phyloP scores from a whole-genome alignment of 2,888 invertebrate species.

The Caenorhabditis plicata region DNA sequence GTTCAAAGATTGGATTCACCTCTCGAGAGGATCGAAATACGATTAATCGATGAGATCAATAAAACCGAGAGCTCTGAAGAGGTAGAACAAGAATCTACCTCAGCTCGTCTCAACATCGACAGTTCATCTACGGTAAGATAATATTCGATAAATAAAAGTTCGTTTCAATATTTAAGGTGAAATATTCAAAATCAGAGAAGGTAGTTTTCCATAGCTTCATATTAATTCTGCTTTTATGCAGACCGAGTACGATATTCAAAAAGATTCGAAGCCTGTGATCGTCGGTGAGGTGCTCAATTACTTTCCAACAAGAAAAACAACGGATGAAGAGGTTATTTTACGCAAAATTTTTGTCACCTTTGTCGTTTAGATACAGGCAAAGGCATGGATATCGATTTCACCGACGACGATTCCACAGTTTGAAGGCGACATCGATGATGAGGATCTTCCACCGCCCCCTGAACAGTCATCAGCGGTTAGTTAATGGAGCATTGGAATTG shows the following conservation, averaged over 20 bases:
- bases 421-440: constrained; percentile 35
- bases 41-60: constrained; percentile 51
- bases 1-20: constrained; percentile 47
- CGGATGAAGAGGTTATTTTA: constrained; percentile 6
- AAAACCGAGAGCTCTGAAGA: constrained; percentile 4
- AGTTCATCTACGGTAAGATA: no score
- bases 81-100: neutral
- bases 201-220: no score
- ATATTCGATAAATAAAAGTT: no score
- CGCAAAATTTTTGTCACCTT: neutral
- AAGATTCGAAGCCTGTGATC: neutral
- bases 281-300: neutral
- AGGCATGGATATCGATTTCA: constrained; percentile 29
- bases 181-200: no score
- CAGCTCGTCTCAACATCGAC: no score
- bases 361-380: constrained; percentile 20
- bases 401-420: constrained; percentile 22
- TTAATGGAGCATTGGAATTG: no score
- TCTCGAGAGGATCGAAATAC: constrained; percentile 50
- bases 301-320: neutral
- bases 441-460: constrained; percentile 32
- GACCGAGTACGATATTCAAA: no score
- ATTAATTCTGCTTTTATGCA: no score
- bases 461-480: no score
- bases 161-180: no score